Percentiles rank a stretch among this genome's conserved stretches.
phyloP scores from a whole-genome alignment of 2,797 vertebrate genomes.

The Bovichtus diacanthus region DNA sequence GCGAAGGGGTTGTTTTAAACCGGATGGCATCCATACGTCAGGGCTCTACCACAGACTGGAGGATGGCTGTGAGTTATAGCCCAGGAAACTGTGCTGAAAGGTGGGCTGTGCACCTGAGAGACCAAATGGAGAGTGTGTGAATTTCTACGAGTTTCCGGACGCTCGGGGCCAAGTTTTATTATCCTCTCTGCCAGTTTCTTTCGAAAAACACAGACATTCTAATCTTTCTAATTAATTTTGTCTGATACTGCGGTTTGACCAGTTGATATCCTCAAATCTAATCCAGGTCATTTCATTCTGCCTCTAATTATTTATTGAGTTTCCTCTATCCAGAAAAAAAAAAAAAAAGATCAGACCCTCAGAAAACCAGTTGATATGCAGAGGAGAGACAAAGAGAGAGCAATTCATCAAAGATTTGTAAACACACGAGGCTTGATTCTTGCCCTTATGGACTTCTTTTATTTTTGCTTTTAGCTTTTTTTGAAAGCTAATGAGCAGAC shows the following conservation, averaged over 20 bases:
- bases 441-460: conserved; percentile 37
- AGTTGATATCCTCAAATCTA: conserved; percentile 74
- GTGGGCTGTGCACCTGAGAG: conserved; percentile 14
- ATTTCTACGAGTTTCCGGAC: conserved; percentile 23
- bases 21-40: conserved; percentile 44
- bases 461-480: conserved; percentile 33
- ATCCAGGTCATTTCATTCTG: conserved; percentile 73
- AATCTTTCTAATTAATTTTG: conserved; percentile 79
- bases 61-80: conserved; percentile 56
- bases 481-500: conserved; percentile 35
- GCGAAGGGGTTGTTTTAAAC: conserved; percentile 50
- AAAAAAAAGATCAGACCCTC: conserved; percentile 42
- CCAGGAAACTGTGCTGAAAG: conserved; percentile 55
- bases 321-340: conserved; percentile 39
- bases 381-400: conserved; percentile 45
- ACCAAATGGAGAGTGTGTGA: not conserved
- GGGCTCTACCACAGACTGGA: conserved; percentile 35
- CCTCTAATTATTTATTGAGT: conserved; percentile 81
- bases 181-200: conserved; percentile 47
- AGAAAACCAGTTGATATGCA: conserved; percentile 67
- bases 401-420: conserved; percentile 57
- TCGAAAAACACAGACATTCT: conserved; percentile 67
- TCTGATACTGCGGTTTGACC: conserved; percentile 61
- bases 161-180: conserved; percentile 28
- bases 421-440: conserved; percentile 55